Base-by-base conservation (phyloP, 2,888 invertebrate species). In the Volucella inflata region DNA sequence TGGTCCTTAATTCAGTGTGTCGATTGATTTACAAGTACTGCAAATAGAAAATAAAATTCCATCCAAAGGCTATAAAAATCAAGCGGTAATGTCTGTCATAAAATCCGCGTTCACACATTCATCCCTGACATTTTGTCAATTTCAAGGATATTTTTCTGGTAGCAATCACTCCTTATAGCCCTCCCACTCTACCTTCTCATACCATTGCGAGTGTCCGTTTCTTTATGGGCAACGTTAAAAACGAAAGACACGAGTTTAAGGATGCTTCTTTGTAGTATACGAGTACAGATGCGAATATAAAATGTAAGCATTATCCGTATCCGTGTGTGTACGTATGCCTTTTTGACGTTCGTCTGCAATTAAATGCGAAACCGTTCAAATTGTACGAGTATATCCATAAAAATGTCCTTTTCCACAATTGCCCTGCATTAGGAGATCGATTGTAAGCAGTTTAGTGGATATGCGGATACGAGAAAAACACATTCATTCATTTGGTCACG, bases 11-110 rank as follows among this genome's bases (percentile, higher is more conserved):
- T 44, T 55, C 64, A 65, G 67, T 42, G 71, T 50, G 44, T 10
- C 76, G 76, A 85, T 85, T 85, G 85, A 85, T 85, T 85, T 85
- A 85, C 85, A 85, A 80, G 84, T 53, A 55, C 71, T 62, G 46
- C 38, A 67, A 67, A 80, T 85, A 72, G 67, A 85, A 30, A 76
- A 80, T 85, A 80, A 75, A 80, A 78, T 60, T 65, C 65, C 76
- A 67, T 76, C 36, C 68, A 77, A 53, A 51, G 68, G 72, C 62
- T 64, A 81, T 85, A 77, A 85, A 30, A 85, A 85, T 81, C 85
- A 85, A 68, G 72, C 71, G 62, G 85, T 81, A 85, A 81, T 85
- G 76, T 67, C 59, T 46, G 67, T 81, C 85, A 51, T 85, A 81
- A 85, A 85, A 76, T 85, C 72, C 50, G 21, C 68, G 64, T 62